phyloP scores from a whole-genome alignment of 2,888 invertebrate species.

The Calephelis perditalis region DNA sequence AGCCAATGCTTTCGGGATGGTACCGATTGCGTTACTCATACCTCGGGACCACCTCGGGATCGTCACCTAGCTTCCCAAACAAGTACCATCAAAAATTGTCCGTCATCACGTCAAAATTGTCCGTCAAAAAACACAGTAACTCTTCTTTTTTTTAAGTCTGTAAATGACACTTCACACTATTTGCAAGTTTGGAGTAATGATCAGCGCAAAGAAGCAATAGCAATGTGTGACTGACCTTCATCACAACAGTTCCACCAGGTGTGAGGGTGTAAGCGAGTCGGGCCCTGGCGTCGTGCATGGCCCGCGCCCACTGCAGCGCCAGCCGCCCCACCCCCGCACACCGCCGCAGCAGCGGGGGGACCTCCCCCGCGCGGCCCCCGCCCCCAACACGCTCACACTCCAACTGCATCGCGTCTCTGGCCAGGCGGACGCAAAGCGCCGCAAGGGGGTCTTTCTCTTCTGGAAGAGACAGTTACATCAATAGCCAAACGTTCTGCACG shows the following conservation, averaged over 20 bases:
- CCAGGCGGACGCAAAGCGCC: slow-evolving; percentile 44
- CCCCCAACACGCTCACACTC: slow-evolving; percentile 27
- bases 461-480: slow-evolving; percentile 23
- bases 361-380: slow-evolving; percentile 30
- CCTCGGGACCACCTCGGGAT: too few species aligned
- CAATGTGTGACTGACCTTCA: slow-evolving; percentile 43
- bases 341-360: slow-evolving; percentile 38
- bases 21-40: too few species aligned
- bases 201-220: too few species aligned
- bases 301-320: slow-evolving; percentile 46
- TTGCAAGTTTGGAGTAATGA: too few species aligned
- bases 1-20: too few species aligned
- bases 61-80: too few species aligned
- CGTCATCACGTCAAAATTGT: too few species aligned
- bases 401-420: slow-evolving; percentile 44
- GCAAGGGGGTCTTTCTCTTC: slow-evolving; percentile 48
- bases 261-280: slow-evolving; percentile 48
- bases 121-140: too few species aligned
- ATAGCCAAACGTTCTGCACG: too few species aligned
- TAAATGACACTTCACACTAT: too few species aligned
- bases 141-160: too few species aligned
- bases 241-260: slow-evolving; percentile 37
- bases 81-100: too few species aligned
- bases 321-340: slow-evolving; percentile 41
- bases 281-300: slow-evolving; percentile 48